Evolutionary conservation across 1,140 invertebrate genomes (phyloP), one percentile per base, ranked within the genome.

Genomic region (Calliopsis andreniformis): DNA sequence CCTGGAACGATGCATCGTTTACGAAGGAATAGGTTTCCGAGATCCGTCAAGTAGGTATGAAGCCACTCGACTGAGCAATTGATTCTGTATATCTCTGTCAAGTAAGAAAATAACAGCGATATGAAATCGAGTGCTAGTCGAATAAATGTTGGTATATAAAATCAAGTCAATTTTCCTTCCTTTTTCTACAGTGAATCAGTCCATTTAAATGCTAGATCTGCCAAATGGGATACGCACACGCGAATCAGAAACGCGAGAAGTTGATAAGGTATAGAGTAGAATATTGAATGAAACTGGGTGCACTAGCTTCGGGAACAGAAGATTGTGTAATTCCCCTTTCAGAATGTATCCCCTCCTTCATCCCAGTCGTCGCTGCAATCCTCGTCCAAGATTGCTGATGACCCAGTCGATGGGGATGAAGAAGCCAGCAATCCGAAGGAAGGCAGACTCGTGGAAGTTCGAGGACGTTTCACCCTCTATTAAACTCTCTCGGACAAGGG

Each of bases 381-480:
- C 80, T 49, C 68, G 75, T 80, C 51, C 58, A 47, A 77, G 83
- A 84, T 84, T 76, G 78, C 68, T 58, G 75, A 85, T 85, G 80
- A 84, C 84, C 78, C 55, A 71, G 63, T 55, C 68, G 82, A 69
- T 32, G 77, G 68, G 82, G 72, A 73, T 66, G 72, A 53, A 77
- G 63, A 39, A 77, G 66, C 28, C 61, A 68, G 63, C 79, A 73
- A 81, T 73, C 68, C 72, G 63, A 51, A 68, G 70, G 79, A 79
- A 76, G 35, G 66, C 67, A 56, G 81, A 79, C 63, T 64, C 76
- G 76, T 69, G 84, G 82, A 86, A 88, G 81, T 80, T 83, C 84
- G 85, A 88, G 87, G 87, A 86, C 80, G 88, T 92, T 92, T 92
- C 90, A 92, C 89, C 90, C 91, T 92, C 91, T 92, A 91, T 92